Conservation (phyloP, 2,113 vertebrate species). For the Andinoacara biseriatus region DNA sequence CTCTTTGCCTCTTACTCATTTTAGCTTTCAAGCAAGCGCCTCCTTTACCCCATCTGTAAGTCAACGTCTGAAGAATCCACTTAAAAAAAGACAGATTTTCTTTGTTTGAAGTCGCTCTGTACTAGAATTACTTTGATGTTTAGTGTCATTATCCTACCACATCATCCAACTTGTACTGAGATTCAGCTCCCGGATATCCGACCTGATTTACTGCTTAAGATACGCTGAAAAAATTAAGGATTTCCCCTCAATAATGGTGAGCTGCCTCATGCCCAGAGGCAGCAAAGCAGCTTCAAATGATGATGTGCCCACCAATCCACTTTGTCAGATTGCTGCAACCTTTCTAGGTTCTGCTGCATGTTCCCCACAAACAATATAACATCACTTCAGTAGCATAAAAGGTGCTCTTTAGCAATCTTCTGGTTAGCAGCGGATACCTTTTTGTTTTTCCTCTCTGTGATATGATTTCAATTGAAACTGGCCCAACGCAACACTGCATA, state of each 20-base stretch:
- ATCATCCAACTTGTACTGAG: constrained; percentile 1
- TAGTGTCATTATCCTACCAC: not conserved
- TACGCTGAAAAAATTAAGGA: not conserved
- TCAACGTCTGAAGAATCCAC: not conserved
- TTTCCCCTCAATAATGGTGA: not conserved
- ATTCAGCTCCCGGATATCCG: not conserved
- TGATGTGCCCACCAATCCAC: not conserved
- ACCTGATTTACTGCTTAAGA: not conserved
- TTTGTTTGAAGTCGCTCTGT: not conserved
- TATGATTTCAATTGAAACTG: not conserved
- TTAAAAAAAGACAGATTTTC: not conserved
- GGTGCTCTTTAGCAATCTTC: not conserved
- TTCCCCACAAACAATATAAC: not conserved
- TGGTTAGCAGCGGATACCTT: not conserved
- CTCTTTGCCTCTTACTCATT: not conserved
- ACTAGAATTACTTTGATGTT: constrained; percentile 2
- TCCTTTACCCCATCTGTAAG: not conserved
- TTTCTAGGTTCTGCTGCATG: not conserved
- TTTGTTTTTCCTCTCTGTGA: no score
- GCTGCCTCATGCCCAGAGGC: not conserved
- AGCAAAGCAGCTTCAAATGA: not conserved
- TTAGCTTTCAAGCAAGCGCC: not conserved
- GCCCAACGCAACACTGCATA: not conserved
- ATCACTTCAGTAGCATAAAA: not conserved
- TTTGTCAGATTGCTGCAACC: not conserved